A percentile compares a stretch with the other conserved stretches of the same genome.
Evolutionary conservation across 1,140 invertebrate species (phyloP).

Genomic region (Ceratitis capitata): DNA sequence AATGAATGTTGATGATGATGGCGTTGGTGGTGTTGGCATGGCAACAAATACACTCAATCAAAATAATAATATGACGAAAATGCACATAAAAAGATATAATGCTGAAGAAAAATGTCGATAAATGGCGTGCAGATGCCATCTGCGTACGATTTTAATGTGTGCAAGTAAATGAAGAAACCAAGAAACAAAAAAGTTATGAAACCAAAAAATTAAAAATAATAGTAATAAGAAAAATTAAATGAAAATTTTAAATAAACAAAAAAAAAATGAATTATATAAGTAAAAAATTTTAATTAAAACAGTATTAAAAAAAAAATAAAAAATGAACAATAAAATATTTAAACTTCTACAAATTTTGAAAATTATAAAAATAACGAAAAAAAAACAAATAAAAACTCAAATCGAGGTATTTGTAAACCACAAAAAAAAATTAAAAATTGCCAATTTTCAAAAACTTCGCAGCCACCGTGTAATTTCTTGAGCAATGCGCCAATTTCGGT

Average conservation of each 20-base stretch:
- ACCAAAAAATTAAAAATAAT: not conserved
- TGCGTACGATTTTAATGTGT: not conserved
- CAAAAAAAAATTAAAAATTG: slow-evolving; percentile 40
- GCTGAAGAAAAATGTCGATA: not conserved
- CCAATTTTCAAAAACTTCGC: slow-evolving; percentile 44
- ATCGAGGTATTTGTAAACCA: slow-evolving; percentile 48
- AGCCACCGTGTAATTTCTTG: slow-evolving; percentile 62
- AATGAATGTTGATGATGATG: not conserved
- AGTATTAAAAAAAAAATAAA: not conserved
- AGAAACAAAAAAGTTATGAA: slow-evolving; percentile 39
- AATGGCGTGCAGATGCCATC: not conserved
- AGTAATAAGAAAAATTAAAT: not conserved
- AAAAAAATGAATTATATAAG: not conserved
- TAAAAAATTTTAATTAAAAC: no score
- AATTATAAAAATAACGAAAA: not conserved
- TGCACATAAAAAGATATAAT: not conserved
- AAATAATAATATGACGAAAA: not conserved
- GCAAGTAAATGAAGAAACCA: not conserved
- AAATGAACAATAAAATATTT: no score
- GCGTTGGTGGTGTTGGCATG: not conserved
- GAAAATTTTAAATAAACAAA: not conserved
- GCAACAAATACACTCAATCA: slow-evolving; percentile 30
- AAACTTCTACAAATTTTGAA: not conserved
- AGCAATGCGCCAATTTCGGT: not conserved
- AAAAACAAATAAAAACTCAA: slow-evolving; percentile 48